These are phyloP conservation scores for Drosophila limbata DNA, from an alignment of 2,888 invertebrate genomes.

Conservation along the genomic window DNA sequence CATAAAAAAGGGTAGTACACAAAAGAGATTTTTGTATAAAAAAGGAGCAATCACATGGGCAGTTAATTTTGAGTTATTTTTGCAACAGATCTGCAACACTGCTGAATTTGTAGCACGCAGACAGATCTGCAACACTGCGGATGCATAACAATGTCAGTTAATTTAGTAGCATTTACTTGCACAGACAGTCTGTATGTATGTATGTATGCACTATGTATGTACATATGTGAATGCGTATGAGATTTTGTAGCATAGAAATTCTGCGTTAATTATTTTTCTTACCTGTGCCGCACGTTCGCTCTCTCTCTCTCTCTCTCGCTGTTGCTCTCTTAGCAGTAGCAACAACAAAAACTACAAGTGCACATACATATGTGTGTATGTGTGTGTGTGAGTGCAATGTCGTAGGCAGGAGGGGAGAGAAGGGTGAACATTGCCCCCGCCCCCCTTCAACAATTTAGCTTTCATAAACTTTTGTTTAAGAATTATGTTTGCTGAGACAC, in stretches of 20 bases:
- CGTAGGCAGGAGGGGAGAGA: background rate
- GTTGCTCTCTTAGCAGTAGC: background rate
- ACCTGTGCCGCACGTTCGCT: conserved; percentile 55
- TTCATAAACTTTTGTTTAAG: too few species aligned
- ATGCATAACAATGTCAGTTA: background rate
- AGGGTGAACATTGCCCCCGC: background rate
- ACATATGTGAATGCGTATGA: conserved; percentile 8
- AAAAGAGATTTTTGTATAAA: background rate
- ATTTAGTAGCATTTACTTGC: conserved; percentile 11
- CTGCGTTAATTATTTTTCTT: conserved; percentile 66
- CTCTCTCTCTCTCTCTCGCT: conserved; percentile 11
- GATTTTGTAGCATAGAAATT: conserved; percentile 32
- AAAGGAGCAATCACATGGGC: conserved; percentile 6
- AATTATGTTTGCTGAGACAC: too few species aligned
- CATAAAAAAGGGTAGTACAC: background rate
- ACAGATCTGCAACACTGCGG: conserved; percentile 45
- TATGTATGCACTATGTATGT: background rate
- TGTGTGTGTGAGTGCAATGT: background rate
- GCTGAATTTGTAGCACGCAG: background rate
- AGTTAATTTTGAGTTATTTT: background rate
- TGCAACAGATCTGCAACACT: conserved; percentile 12
- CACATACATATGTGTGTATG: background rate
- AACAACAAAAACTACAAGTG: conserved; percentile 3
- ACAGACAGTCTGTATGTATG: background rate
- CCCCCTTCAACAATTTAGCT: background rate